Evolutionary conservation across 2,888 invertebrate genomes (phyloP).

Genomic region (Isoperla grammatica): DNA sequence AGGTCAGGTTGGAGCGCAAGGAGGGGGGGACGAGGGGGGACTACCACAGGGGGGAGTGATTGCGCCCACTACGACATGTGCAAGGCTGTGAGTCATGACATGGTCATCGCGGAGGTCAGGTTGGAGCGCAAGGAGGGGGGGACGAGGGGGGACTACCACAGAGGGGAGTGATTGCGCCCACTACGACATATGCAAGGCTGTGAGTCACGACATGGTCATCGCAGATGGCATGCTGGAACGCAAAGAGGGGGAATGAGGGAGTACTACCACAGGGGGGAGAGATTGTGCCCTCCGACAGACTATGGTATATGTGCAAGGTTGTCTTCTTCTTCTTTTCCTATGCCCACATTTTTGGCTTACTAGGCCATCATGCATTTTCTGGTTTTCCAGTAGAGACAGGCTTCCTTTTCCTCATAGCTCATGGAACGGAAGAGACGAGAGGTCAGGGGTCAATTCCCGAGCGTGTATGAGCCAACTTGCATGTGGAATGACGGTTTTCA

Average conservation of each 20-base stretch:
- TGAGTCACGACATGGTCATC: slow-evolving; percentile 70
- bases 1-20: slow-evolving; percentile 69
- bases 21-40: slow-evolving; percentile 64
- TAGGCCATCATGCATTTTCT: no score
- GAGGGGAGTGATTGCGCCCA: slow-evolving; percentile 86
- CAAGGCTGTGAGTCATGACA: slow-evolving; percentile 77
- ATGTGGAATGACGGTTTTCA: no score
- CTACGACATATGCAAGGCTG: slow-evolving; percentile 99
- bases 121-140: slow-evolving; percentile 76
- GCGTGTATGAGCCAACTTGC: no score
- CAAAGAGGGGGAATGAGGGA: slow-evolving; percentile 67
- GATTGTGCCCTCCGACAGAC: no score
- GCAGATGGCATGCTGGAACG: slow-evolving; percentile 63
- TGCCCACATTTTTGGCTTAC: no score
- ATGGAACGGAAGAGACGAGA: no score
- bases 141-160: slow-evolving; percentile 50
- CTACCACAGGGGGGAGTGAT: no score
- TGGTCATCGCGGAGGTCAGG: slow-evolving; percentile 67
- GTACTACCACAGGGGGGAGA: slow-evolving; percentile 37
- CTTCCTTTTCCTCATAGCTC: no score
- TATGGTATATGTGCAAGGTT: no score
- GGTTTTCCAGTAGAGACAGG: no score
- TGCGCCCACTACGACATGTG: slow-evolving; percentile 99
- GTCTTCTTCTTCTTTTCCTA: no score
- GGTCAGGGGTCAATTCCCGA: no score